Evolutionary conservation across 2,888 invertebrate species (phyloP), one percentile per base, ranked within the genome.

Genomic region (Danaus chrysippus): DNA sequence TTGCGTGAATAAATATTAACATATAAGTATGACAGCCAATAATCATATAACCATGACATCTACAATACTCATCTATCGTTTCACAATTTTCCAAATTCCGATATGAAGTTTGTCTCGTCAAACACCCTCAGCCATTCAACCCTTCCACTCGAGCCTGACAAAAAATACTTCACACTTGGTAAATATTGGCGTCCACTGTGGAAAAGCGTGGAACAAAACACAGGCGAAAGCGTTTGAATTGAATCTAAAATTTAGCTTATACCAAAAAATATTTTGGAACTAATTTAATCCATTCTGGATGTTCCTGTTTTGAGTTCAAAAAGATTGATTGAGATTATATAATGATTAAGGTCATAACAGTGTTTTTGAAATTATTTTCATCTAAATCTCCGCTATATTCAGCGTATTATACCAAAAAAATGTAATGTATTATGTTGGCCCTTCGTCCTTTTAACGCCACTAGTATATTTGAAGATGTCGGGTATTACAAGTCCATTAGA

Each of bases 401-500:
- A 34, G 65, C 34, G 17, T 66, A 66, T 81, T 81, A 69, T 11
- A 49, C 74, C 78, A 73, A 19, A 64, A 44, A 42, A 59, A 64
- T 34, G 67, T 70, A 74, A 73, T 74, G 76, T 82, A 83, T 84
- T 82, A 81, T 85, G 78, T 81, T 81, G 79, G 81, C 73, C 82
- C 81, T 83, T 83, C 78, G 87, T 87, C 90, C 89, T 90, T 89
- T 88, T 88, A 88, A 90, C 87, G 89, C 89, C 89, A 89, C 85
- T 84, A 76, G 79, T 77, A 73, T 91, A 83, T 91, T 90, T 90
- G 88, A 82, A 82, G 83, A 84, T 79, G 77, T 76, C 79, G 86
- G 84, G 85, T 88, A 89, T 88, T 87, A 90, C 90, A 88, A 84
- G 85, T 87, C 90, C 90, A 91, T 91, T 91, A 90, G 86, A 82